Conservation (phyloP, 1,140 invertebrate genomes). For the Panonychus citri region DNA sequence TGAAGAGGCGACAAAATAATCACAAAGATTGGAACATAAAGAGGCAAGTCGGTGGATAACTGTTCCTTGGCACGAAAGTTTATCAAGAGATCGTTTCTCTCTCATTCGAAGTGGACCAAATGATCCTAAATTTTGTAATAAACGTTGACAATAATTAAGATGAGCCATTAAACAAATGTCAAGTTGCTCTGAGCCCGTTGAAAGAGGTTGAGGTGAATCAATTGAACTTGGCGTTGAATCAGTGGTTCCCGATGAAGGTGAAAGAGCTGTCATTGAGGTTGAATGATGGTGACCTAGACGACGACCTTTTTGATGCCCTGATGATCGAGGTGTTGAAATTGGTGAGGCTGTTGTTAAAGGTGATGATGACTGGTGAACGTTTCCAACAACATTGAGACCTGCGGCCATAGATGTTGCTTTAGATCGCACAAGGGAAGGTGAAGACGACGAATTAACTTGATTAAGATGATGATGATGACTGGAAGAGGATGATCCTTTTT, state of each 20-base stretch:
- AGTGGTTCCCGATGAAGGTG: neutral
- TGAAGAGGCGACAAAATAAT: neutral
- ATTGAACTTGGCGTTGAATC: neutral
- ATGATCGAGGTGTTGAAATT: too few relatives aligned
- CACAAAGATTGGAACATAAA: neutral
- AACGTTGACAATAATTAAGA: neutral
- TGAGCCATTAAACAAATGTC: neutral
- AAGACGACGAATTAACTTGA: too few relatives aligned
- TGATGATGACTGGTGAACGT: neutral
- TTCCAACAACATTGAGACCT: neutral
- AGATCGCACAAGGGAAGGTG: too few relatives aligned
- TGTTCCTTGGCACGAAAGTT: neutral
- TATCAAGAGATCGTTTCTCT: neutral
- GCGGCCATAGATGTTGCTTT: too few relatives aligned
- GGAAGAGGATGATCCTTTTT: neutral
- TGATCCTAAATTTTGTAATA: conserved; percentile 1
- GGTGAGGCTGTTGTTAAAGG: too few relatives aligned
- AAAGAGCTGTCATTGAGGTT: too few relatives aligned
- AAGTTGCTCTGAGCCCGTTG: neutral
- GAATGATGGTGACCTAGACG: too few relatives aligned
- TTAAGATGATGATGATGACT: neutral
- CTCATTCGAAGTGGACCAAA: neutral
- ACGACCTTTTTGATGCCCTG: too few relatives aligned
- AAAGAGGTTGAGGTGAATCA: neutral
- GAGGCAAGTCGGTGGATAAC: neutral